Conservation (phyloP, 2,797 vertebrate species). For the Rhabdomys pumilio region DNA sequence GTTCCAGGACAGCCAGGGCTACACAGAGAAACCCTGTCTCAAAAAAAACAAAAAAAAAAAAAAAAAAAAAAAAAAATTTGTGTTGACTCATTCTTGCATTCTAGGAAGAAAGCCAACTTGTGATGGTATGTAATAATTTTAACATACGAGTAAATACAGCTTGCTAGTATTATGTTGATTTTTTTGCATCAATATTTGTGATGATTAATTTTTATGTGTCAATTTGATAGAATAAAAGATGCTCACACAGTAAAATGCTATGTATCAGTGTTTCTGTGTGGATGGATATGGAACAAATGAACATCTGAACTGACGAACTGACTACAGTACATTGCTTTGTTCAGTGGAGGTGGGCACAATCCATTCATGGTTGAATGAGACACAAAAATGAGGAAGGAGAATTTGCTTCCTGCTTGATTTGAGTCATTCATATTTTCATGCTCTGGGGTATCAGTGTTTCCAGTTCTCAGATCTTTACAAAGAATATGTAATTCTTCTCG, state of each 20-base stretch:
- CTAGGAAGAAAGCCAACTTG: neutral
- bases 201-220: constrained; percentile 12
- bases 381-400: neutral
- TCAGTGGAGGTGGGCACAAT: neutral
- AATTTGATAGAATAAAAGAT: neutral
- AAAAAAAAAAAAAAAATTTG: too few relatives aligned
- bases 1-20: too few relatives aligned
- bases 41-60: too few relatives aligned
- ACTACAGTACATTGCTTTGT: neutral
- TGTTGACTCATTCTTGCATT: neutral
- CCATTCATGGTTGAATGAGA: neutral
- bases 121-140: neutral
- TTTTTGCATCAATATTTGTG: neutral
- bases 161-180: neutral
- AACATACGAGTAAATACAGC: neutral
- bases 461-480: neutral
- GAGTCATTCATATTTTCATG: neutral
- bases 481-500: neutral
- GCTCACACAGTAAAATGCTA: neutral
- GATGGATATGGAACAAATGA: neutral
- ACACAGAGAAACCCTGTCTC: too few relatives aligned
- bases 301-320: neutral
- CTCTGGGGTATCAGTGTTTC: neutral
- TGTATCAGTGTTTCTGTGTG: neutral
- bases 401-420: neutral